Conservation (phyloP, 2,888 invertebrate species). For the Drosophila ustulata region DNA sequence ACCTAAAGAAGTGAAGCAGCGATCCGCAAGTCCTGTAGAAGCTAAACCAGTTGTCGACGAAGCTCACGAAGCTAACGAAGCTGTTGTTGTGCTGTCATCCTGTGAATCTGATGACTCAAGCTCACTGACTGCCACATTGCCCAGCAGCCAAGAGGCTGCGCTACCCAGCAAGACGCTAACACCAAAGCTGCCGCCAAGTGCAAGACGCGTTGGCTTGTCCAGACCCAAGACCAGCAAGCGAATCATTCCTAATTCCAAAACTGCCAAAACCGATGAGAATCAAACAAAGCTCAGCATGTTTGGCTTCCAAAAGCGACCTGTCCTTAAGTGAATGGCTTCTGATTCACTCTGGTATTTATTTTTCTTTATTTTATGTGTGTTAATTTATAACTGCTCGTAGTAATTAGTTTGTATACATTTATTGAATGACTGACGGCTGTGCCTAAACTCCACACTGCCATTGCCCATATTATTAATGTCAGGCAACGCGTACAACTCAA, state of each 20-base stretch:
- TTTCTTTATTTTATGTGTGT: slow-evolving; percentile 23
- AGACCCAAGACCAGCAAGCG: slow-evolving; percentile 44
- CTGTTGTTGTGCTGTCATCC: slow-evolving; percentile 51
- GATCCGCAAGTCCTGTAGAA: background rate
- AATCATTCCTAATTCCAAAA: slow-evolving; percentile 36
- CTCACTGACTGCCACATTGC: slow-evolving; percentile 21
- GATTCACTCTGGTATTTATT: slow-evolving; percentile 2
- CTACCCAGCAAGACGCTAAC: slow-evolving; percentile 5
- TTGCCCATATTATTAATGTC: slow-evolving; percentile 15
- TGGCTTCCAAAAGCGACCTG: slow-evolving; percentile 88
- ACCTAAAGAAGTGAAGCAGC: slow-evolving; percentile 9
- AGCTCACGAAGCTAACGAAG: slow-evolving; percentile 19
- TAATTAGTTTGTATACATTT: slow-evolving; percentile 46
- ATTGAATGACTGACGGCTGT: slow-evolving; percentile 28
- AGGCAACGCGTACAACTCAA: background rate
- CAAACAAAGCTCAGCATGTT: slow-evolving; percentile 89
- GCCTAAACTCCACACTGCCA: slow-evolving; percentile 6
- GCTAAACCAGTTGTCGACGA: background rate
- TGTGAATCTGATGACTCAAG: slow-evolving; percentile 57
- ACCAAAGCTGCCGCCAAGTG: slow-evolving; percentile 26
- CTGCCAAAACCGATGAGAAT: slow-evolving; percentile 65
- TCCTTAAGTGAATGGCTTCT: slow-evolving; percentile 62
- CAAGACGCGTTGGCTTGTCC: slow-evolving; percentile 68
- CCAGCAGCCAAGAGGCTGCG: slow-evolving; percentile 40
- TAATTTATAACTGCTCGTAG: slow-evolving; percentile 2